phyloP scores from a whole-genome alignment of 1,140 invertebrate genomes.

The Zaprionus ornatus region DNA sequence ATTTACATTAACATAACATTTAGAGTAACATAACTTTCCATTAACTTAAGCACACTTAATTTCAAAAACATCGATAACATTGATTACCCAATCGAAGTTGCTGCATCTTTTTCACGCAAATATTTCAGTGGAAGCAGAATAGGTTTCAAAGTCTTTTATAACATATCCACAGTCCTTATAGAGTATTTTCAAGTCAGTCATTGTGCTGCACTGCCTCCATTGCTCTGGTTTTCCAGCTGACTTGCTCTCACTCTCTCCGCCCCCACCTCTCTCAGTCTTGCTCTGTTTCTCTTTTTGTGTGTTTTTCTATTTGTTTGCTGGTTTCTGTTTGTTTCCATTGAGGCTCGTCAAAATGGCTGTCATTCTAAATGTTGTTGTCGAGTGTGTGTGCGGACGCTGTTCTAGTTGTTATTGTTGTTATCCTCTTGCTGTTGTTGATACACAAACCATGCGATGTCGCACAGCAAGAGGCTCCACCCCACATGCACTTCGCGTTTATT shows the following conservation, averaged over 20 bases:
- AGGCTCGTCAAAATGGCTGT: conserved; percentile 61
- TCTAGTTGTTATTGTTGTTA: conserved; percentile 23
- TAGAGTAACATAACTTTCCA: no score
- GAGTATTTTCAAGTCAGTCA: conserved; percentile 6
- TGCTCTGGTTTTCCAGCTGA: neutral
- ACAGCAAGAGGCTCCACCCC: conserved; percentile 19
- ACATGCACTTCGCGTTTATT: conserved; percentile 72
- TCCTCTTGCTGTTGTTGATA: conserved; percentile 31
- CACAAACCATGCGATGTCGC: conserved; percentile 6
- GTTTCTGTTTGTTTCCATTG: conserved; percentile 44
- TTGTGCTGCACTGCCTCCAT: neutral
- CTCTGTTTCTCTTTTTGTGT: neutral
- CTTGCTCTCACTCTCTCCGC: neutral
- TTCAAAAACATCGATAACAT: no score
- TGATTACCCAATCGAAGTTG: no score
- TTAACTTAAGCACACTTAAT: no score
- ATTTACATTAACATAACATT: no score
- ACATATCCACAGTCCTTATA: neutral
- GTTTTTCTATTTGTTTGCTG: conserved; percentile 7
- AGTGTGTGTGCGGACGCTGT: neutral
- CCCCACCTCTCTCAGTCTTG: neutral
- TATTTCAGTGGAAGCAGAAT: no score
- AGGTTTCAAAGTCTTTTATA: neutral
- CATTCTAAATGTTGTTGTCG: conserved; percentile 55
- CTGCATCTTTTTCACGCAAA: no score